phyloP scores from a whole-genome alignment of 2,113 vertebrate species.

The Rhipidura dahli region DNA sequence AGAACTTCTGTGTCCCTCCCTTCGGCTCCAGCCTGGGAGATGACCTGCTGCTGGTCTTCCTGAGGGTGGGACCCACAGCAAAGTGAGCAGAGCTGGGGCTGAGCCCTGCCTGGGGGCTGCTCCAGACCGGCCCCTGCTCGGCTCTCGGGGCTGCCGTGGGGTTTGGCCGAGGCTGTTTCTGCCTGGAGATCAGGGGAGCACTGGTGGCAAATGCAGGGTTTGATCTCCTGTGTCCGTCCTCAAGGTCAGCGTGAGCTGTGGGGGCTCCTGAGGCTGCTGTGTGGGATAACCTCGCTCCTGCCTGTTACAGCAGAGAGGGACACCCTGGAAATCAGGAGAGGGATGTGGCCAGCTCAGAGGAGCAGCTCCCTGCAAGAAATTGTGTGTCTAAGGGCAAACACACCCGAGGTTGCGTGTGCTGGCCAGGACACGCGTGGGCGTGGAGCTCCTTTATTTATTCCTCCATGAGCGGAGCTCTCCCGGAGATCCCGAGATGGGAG shows the following conservation, averaged over 20 bases:
- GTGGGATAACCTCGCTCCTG: background rate
- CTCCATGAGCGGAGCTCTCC: background rate
- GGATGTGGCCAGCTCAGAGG: background rate
- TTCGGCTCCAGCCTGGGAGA: background rate
- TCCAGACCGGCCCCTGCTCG: background rate
- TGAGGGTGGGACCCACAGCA: accelerated
- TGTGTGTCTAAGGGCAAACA: background rate
- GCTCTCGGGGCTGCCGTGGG: accelerated
- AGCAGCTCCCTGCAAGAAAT: background rate
- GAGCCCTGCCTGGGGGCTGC: background rate
- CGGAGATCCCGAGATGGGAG: background rate
- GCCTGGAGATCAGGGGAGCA: background rate
- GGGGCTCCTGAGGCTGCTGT: background rate
- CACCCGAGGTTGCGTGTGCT: accelerated
- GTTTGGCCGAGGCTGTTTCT: background rate
- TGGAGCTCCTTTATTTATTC: background rate
- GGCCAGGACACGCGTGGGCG: background rate
- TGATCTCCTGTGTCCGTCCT: background rate
- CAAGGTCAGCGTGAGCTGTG: background rate
- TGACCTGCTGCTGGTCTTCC: background rate
- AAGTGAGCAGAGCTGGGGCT: background rate
- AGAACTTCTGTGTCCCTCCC: background rate
- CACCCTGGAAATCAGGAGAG: background rate
- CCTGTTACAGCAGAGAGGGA: no score
- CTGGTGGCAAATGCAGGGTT: accelerated